Base-by-base conservation (phyloP, 2,888 invertebrate genomes). In the Blomia tropicalis region DNA sequence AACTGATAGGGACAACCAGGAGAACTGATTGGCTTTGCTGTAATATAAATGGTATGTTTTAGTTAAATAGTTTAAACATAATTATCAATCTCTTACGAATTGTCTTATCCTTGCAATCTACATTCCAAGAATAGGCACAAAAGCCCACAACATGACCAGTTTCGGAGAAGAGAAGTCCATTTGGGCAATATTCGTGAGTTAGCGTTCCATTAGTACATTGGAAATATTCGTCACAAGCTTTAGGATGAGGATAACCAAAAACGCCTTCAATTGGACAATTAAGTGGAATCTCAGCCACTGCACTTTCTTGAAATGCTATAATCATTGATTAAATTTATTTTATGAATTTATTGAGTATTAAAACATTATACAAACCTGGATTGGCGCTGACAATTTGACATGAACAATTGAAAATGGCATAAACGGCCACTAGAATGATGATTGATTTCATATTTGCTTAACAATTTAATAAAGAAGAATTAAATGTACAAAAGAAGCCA, bases 81-180 rank as follows among this genome's bases (percentile, higher is more conserved):
- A 22, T 59, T 56, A 19, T 30, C 41, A 43, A 62, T 31, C 36
- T 63, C 64, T 62, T 64, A 65, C 65, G 64, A 22, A 58, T 53
- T 36, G 63, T 62, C 58, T 62, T 65, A 22, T 65, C 64, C 62
- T 80, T 77, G 71, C 90, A 91, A 67, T 89, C 81, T 2, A 85
- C 89, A 14, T 85, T 89, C 91, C 91, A 91, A 77, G 87, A 79
- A 77, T 90, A 91, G 78, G 89, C 89, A 80, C 91, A 92, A 77
- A 90, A 88, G 74, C 90, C 83, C 77, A 90, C 84, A 0, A 87
- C 85, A 23, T 82, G 82, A 1, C 90, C 90, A 71, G 87, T 87
- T 63, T 90, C 90, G 81, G 89, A 89, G 72, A 87, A 91, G 44
- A 91, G 78, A 31, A 92, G 79, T 3, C 91, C 91, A 71, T 92